phyloP scores from a whole-genome alignment of 1,140 invertebrate species.

The Phymastichus coffea region DNA sequence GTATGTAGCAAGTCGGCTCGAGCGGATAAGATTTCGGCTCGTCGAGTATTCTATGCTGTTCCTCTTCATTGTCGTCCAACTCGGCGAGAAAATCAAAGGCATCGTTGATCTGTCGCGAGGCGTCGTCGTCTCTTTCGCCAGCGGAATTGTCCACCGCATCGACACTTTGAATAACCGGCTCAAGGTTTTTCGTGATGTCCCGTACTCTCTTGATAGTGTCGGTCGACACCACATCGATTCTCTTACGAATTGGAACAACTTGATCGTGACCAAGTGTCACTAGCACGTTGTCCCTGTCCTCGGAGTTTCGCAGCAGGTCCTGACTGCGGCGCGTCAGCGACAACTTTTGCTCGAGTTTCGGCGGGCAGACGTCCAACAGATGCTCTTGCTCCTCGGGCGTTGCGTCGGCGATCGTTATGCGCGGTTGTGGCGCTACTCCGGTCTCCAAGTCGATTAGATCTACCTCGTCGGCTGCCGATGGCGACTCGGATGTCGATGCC shows the following conservation, averaged over 20 bases:
- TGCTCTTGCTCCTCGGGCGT: conserved; percentile 50
- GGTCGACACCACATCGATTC: conserved; percentile 52
- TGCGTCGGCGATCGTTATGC: conserved; percentile 28
- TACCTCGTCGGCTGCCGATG: conserved; percentile 38
- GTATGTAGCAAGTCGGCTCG: conserved; percentile 29
- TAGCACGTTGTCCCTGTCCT: conserved; percentile 38
- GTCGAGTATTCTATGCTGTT: conserved; percentile 15
- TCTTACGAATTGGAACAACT: conserved; percentile 45
- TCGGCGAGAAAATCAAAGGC: conserved; percentile 51
- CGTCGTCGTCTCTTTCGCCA: not conserved
- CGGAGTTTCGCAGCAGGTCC: conserved; percentile 18
- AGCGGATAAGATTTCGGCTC: conserved; percentile 25
- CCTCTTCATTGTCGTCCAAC: conserved; percentile 42
- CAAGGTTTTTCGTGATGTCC: conserved; percentile 51
- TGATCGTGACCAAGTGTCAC: conserved; percentile 53
- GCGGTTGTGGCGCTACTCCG: conserved; percentile 25
- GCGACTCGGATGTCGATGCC: not conserved
- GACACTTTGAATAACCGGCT: conserved; percentile 42
- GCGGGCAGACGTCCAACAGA: conserved; percentile 50
- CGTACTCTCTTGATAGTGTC: conserved; percentile 52
- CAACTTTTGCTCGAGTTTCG: conserved; percentile 50
- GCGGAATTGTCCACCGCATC: conserved; percentile 4
- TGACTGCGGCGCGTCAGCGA: conserved; percentile 37
- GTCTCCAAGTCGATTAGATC: conserved; percentile 52
- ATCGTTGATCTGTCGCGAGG: conserved; percentile 42